Conservation (phyloP, 2,797 vertebrate genomes). For the Molossus alvarezi region DNA sequence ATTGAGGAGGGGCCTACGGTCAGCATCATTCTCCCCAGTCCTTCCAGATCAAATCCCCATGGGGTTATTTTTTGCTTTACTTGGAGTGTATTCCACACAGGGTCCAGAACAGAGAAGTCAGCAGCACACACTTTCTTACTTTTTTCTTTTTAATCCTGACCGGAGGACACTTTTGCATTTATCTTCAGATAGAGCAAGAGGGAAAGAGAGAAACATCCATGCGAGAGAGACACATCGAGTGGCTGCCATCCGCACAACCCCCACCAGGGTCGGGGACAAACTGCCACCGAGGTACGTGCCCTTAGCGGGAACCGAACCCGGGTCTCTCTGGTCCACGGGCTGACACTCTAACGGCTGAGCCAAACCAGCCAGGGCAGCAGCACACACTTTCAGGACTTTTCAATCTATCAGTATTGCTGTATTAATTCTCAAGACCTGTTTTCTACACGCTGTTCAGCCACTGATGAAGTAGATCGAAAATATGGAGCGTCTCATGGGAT, state of each 20-base stretch:
- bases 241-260: no score
- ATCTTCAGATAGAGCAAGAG: no score
- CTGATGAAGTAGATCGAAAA: constrained; percentile 51
- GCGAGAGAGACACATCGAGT: no score
- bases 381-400: constrained; percentile 34
- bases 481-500: neutral
- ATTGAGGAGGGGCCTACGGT: neutral
- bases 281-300: no score
- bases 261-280: no score
- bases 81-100: constrained; percentile 1
- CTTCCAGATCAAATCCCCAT: neutral
- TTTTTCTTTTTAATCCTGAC: no score
- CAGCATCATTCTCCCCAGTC: neutral
- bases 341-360: no score
- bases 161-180: no score
- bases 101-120: constrained; percentile 14
- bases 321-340: no score
- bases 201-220: no score
- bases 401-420: constrained; percentile 8
- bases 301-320: no score
- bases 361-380: neutral
- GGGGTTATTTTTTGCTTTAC: constrained; percentile 4
- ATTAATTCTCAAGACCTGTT: constrained; percentile 42
- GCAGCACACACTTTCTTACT: neutral
- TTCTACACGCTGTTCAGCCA: neutral